Evolutionary conservation across 2,888 invertebrate species (phyloP), one percentile per base, ranked within the genome.

Genomic region (Calliphora vomitoria): DNA sequence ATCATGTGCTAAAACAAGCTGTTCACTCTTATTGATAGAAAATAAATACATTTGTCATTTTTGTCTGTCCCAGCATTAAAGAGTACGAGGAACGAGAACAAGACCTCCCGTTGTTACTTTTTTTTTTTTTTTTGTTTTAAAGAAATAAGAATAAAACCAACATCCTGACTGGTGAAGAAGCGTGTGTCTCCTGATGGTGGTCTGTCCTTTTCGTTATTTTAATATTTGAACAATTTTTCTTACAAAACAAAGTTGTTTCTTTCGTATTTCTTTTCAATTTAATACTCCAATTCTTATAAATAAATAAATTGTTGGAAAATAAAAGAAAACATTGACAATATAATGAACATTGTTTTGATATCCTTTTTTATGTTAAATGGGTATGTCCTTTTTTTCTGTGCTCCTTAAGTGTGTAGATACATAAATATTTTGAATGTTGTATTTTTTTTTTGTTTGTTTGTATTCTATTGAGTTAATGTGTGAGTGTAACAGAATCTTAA

Each of bases 21-120:
- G 89, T 88, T 89, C 78, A 88, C 74, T 75, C 76, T 69, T 84
- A 79, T 90, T 87, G 88, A 90, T 90, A 90, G 50, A 90, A 91
- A 91, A 90, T 89, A 91, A 91, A 91, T 90, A 92, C 91, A 92
- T 92, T 92, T 92, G 90, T 92, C 92, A 92, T 92, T 91, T 53
- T 50, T 44, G 74, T 72, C 64, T 90, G 89, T 90, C 87, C 88
- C 84, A 89, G 89, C 58, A 76, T 89, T 13, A 13, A 71, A 82
- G 89, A 88, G 64, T 72, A 89, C 20, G 11, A 80, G 68, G 38
- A 81, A 66, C 35, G 62, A 62, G 50, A 71, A 87, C 78, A 82
- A 90, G 92, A 92, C 92, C 92, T 89, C 92, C 92, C 91, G 91
- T 90, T 86, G 92, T 85, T 90, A 89, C 86, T 89, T 88, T 88